These are phyloP conservation scores for Drosophila tsacasi DNA, from an alignment of 1,140 invertebrate species.

Conservation along the genomic window DNA sequence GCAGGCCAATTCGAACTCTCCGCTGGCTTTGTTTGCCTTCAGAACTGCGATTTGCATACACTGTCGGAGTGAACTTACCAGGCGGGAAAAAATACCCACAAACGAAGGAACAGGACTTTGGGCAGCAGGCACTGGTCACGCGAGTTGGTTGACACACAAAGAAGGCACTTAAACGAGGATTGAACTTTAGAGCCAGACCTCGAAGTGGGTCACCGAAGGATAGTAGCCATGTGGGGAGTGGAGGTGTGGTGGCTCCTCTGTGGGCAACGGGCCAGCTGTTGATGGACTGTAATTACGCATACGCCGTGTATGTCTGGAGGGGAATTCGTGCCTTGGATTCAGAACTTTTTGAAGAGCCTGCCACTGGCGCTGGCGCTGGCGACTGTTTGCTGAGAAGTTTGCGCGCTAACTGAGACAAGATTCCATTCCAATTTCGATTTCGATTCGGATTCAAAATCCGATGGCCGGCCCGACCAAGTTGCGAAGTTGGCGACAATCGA, in stretches of 20 bases:
- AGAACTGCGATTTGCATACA: constrained; percentile 41
- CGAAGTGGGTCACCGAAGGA: constrained; percentile 53
- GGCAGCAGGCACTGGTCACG: constrained; percentile 39
- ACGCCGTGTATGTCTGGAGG: constrained; percentile 53
- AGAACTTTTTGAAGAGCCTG: constrained; percentile 14
- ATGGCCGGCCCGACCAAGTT: constrained; percentile 49
- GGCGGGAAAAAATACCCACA: not conserved
- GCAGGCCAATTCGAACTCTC: constrained; percentile 46
- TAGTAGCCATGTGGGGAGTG: constrained; percentile 10
- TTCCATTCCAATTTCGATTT: constrained; percentile 41
- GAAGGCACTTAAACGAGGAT: constrained; percentile 44
- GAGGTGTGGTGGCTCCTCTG: constrained; percentile 18
- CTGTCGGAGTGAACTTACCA: constrained; percentile 33
- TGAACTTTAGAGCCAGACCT: constrained; percentile 55
- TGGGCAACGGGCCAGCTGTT: constrained; percentile 54
- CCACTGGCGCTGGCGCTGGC: constrained; percentile 18
- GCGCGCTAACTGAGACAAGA: constrained; percentile 74
- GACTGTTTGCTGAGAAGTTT: constrained; percentile 81
- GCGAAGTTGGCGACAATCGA: constrained; percentile 53
- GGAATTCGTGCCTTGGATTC: constrained; percentile 4
- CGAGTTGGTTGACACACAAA: constrained; percentile 74
- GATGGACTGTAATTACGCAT: constrained; percentile 65
- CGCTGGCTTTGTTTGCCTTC: constrained; percentile 26
- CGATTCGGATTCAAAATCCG: constrained; percentile 37
- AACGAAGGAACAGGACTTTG: constrained; percentile 6